Base-by-base conservation (phyloP, 2,888 invertebrate genomes). In the Anticlea derivata region DNA sequence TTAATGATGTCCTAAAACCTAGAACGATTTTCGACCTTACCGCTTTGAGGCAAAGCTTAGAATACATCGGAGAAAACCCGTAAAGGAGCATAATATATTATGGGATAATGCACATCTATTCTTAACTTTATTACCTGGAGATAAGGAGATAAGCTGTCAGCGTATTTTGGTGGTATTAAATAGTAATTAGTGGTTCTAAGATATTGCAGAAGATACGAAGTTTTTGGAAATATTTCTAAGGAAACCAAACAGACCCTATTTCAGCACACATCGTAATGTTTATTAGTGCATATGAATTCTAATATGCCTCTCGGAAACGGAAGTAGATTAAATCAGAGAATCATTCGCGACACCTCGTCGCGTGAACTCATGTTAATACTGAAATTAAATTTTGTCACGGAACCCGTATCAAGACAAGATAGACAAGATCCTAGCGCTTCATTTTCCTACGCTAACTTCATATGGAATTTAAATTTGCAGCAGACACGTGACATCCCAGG, bases 161-260 rank as follows among this genome's bases (percentile, higher is more conserved):
- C 43, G 39, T 44, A 35, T 46, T 50, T 23, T 43, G 13, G 22
- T 24, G 38, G 60, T 54, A 52, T 58, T 58, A 54, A 55, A 50
- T 51, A 39, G 58, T 54, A 56, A 61, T 61, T 58, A 61, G 50
- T 38, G 31, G n/a, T 29, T 31, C 39, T 17, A n/a, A n/a, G 30
- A 33, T 7, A 26, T 26, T 26, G 24, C 24, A 26, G n/a, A 6
- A 26, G n/a, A 26, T 3, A n/a, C 24, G 24, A n/a, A n/a, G 23
- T 23, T 23, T 23, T 6, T 1, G 7, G 24, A 26, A n/a, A n/a
- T 23, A n/a, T n/a, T n/a, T n/a, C n/a, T n/a, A n/a, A n/a, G n/a
- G n/a, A n/a, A n/a, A n/a, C n/a, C n/a, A n/a, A n/a, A n/a, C n/a
- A n/a, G n/a, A n/a, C n/a, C n/a, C n/a, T n/a, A n/a, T n/a, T n/a